Evolutionary conservation across 2,888 invertebrate species (phyloP), one percentile per base, ranked within the genome.

Genomic region (Drosophila putrida): DNA sequence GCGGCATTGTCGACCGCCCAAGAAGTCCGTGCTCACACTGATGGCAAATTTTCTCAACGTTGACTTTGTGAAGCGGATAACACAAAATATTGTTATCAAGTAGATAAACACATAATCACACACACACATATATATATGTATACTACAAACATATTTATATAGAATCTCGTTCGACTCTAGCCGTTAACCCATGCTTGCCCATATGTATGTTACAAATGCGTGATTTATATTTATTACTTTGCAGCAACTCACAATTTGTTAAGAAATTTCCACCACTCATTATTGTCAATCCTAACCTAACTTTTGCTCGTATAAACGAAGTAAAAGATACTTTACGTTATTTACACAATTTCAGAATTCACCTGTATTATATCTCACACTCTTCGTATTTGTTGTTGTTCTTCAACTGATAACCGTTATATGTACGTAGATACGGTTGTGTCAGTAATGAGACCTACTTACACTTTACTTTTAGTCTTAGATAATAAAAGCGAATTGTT

Each of bases 1-100:
- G 80, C 95, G 95, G 77, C 94, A 95, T 80, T 96, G 96, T 86
- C 93, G 96, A 47, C 96, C 96, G 6, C 95, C 96, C 35, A 95
- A 95, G 89, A 94, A 95, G 78, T 96, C 96, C 11, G 90, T 96
- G 1, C 91, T 96, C 25, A 94, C 95, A 0, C 90, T 96, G 60
- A 93, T 96, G 53, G 95, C 95, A 46, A 95, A 92, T 57, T 91
- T 92, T 63, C 89, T 93, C 11, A 93, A 93, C 73, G 90, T 91
- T 0, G 93, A 92, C 63, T 90, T 93, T 47, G 91, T 93, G 10
- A 91, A 91, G 73, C 88, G 92, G 25, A 80, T 93, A 36, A 91
- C 93, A 57, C 91, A 92, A 58, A 93, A 93, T 79, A 88, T 93
- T 70, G 92, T 92, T 53, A 92, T 92, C 72, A 91, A 91, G 71